These are phyloP conservation scores for Salvelinus namaycush DNA, from an alignment of 2,113 vertebrate genomes.

Conservation along the genomic window DNA sequence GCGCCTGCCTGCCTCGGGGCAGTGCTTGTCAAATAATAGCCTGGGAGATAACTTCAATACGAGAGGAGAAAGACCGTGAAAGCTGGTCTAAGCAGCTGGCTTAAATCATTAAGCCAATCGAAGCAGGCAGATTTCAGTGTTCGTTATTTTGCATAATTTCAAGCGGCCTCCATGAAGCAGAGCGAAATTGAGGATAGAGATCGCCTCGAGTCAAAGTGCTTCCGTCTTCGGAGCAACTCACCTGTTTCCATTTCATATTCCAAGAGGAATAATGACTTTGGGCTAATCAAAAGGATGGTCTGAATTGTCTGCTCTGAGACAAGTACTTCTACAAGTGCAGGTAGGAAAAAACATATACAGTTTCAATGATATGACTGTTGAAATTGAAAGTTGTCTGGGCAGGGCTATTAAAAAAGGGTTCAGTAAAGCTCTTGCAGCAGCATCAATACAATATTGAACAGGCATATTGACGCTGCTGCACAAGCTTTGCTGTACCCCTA, in stretches of 20 bases:
- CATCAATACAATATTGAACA: too few species aligned
- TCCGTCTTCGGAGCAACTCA: slow-evolving; percentile 23
- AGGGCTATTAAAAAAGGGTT: too few species aligned
- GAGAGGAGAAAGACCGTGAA: too few species aligned
- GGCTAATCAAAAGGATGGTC: not conserved
- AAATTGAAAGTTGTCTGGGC: too few species aligned
- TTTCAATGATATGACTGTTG: too few species aligned
- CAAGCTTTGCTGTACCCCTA: not conserved
- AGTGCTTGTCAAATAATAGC: too few species aligned
- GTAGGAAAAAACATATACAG: too few species aligned
- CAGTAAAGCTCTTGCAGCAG: too few species aligned
- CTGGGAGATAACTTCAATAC: not conserved
- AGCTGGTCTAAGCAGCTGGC: not conserved
- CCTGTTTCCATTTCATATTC: slow-evolving; percentile 5
- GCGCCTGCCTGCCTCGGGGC: too few species aligned
- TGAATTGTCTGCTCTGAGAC: not conserved
- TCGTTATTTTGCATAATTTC: slow-evolving; percentile 32
- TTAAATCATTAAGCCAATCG: slow-evolving; percentile 32
- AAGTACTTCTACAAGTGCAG: not conserved
- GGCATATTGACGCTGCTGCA: not conserved
- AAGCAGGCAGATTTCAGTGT: slow-evolving; percentile 7
- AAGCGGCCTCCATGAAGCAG: slow-evolving; percentile 10
- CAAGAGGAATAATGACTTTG: not conserved
- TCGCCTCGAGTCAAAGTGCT: slow-evolving; percentile 18
- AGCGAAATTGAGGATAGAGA: slow-evolving; percentile 4